These are phyloP conservation scores for Harpalus rufipes DNA, from an alignment of 2,888 invertebrate species.

Conservation along the genomic window DNA sequence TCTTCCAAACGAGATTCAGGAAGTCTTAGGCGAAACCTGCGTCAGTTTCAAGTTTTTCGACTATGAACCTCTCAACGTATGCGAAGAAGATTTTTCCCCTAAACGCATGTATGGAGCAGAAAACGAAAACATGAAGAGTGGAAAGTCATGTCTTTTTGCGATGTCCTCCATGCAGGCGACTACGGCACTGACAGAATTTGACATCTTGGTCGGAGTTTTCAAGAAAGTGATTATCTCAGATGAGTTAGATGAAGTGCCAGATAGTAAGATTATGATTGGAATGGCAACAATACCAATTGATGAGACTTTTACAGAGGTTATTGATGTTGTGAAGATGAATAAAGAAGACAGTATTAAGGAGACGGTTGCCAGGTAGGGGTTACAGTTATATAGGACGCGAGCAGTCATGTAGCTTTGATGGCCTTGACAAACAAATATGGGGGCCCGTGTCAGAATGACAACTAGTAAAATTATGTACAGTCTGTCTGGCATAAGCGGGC, in stretches of 20 bases:
- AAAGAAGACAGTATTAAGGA: constrained; percentile 77
- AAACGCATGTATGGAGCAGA: constrained; percentile 73
- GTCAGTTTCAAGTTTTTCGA: constrained; percentile 81
- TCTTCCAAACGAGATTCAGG: constrained; percentile 77
- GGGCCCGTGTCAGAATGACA: no score
- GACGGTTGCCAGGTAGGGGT: constrained; percentile 69
- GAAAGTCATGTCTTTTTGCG: constrained; percentile 85
- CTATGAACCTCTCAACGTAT: constrained; percentile 81
- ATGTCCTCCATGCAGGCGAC: constrained; percentile 79
- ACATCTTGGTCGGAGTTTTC: constrained; percentile 80
- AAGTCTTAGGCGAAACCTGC: constrained; percentile 79
- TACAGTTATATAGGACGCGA: no score
- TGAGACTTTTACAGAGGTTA: constrained; percentile 81
- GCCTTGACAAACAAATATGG: no score
- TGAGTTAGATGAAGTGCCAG: constrained; percentile 80
- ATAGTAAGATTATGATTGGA: constrained; percentile 81
- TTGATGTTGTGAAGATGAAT: constrained; percentile 75
- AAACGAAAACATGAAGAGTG: constrained; percentile 79
- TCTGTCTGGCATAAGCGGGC: no score
- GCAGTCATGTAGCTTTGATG: no score
- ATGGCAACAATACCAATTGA: constrained; percentile 81
- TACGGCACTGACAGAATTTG: constrained; percentile 79
- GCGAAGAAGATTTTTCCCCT: constrained; percentile 80
- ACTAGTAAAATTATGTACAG: no score
- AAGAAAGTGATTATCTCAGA: constrained; percentile 81